phyloP scores from a whole-genome alignment of 2,888 invertebrate genomes.

The Drosophila barbarae region DNA sequence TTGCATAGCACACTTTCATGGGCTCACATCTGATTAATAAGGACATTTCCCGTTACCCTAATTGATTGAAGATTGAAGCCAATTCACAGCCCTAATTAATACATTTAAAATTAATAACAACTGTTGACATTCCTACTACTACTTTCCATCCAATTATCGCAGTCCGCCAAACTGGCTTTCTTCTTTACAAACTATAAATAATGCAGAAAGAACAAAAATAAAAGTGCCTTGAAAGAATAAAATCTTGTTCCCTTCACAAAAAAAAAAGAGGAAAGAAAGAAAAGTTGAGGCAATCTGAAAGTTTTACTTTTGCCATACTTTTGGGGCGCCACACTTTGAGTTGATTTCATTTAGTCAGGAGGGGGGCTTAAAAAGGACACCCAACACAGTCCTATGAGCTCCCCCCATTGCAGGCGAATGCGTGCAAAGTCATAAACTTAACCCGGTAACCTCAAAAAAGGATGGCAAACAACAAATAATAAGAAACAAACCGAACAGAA shows the following conservation, averaged over 20 bases:
- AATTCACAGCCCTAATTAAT: neutral
- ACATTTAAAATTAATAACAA: constrained; percentile 7
- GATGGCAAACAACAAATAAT: constrained; percentile 12
- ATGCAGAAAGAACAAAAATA: neutral
- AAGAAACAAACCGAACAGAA: constrained; percentile 18
- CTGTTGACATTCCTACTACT: neutral
- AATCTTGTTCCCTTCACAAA: constrained; percentile 3
- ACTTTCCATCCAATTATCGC: constrained; percentile 9
- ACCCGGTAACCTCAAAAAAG: constrained; percentile 62
- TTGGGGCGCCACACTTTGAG: constrained; percentile 23
- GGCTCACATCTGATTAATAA: neutral
- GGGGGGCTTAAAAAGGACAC: neutral
- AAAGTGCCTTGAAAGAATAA: constrained; percentile 5
- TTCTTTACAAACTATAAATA: constrained; percentile 9
- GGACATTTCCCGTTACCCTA: neutral
- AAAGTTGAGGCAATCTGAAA: constrained; percentile 27
- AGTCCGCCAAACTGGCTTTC: neutral
- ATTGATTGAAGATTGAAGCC: neutral
- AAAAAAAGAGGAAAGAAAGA: neutral
- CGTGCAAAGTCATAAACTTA: constrained; percentile 65
- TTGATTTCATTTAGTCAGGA: constrained; percentile 27
- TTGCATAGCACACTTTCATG: neutral
- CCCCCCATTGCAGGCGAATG: constrained; percentile 18
- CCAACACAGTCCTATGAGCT: neutral
- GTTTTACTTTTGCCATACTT: constrained; percentile 33